phyloP scores from a whole-genome alignment of 1,140 invertebrate genomes.

The Triops longicaudatus region DNA sequence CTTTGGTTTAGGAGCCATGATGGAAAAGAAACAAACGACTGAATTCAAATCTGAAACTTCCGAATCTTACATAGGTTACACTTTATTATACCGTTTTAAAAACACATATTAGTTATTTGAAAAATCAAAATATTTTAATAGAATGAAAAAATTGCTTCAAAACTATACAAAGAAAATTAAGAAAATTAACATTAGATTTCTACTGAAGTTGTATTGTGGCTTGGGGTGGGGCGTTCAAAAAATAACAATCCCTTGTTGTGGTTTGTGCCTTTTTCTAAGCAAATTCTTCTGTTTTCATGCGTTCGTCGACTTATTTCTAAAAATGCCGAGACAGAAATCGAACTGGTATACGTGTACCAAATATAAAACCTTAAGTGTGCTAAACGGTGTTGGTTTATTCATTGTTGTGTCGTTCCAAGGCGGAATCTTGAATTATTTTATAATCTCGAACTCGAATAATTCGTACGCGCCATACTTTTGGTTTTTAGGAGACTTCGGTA shows the following conservation, averaged over 20 bases:
- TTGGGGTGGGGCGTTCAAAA: not conserved
- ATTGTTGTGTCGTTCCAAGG: conserved; percentile 39
- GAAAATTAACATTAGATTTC: not conserved
- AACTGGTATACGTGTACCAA: conserved; percentile 9
- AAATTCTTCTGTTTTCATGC: not conserved
- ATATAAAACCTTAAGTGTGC: conserved; percentile 29
- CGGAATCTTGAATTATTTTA: conserved; percentile 40
- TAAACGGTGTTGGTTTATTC: conserved; percentile 33
- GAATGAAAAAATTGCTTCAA: not conserved
- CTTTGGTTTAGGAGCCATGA: conserved; percentile 58
- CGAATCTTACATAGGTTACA: not conserved
- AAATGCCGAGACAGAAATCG: conserved; percentile 19
- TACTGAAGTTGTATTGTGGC: not conserved
- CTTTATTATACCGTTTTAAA: not conserved
- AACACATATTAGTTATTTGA: not conserved
- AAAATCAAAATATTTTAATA: not conserved
- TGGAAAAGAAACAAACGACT: conserved; percentile 38
- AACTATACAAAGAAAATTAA: not conserved
- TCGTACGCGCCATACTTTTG: conserved; percentile 39
- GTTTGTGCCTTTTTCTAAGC: not conserved
- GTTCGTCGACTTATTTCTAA: not conserved
- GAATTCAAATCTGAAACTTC: not conserved
- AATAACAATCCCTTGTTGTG: not conserved
- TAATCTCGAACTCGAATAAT: conserved; percentile 35
- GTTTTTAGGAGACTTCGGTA: conserved; percentile 42